phyloP scores from a whole-genome alignment of 2,113 vertebrate genomes.

The Pleuronectes platessa region DNA sequence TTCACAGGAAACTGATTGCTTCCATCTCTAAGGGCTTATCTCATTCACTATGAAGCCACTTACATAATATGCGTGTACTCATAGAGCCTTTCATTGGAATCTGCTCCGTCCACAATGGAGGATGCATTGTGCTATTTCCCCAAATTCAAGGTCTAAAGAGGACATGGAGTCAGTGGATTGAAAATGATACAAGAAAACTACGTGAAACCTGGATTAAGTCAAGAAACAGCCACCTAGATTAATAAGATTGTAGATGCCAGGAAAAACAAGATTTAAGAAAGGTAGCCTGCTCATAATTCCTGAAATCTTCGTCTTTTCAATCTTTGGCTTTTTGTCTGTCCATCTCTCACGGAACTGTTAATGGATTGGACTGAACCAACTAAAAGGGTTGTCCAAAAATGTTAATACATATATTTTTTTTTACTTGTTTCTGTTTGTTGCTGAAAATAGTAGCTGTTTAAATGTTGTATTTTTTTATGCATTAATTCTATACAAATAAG shows the following conservation, averaged over 20 bases:
- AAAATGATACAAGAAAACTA: not conserved
- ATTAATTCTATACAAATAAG: too few species aligned
- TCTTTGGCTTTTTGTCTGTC: not conserved
- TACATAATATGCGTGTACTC: constrained; percentile 26
- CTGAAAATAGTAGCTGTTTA: too few species aligned
- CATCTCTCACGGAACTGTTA: not conserved
- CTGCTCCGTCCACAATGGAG: constrained; percentile 11
- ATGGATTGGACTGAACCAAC: not conserved
- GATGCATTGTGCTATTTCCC: constrained; percentile 17
- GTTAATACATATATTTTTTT: too few species aligned
- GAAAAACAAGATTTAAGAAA: not conserved
- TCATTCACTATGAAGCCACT: constrained; percentile 27
- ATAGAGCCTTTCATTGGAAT: constrained; percentile 13
- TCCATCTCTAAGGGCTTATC: constrained; percentile 40
- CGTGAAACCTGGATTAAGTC: not conserved
- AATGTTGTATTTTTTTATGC: too few species aligned
- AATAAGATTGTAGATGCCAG: not conserved
- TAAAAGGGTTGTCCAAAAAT: too few species aligned
- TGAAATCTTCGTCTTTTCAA: not conserved
- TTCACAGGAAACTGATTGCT: constrained; percentile 47
- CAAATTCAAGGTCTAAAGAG: not conserved
- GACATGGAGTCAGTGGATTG: not conserved
- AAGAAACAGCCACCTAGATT: not conserved
- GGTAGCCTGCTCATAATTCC: not conserved
- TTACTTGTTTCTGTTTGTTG: too few species aligned